These are phyloP conservation scores for Automeris io DNA, from an alignment of 2,888 invertebrate genomes.

Conservation along the genomic window DNA sequence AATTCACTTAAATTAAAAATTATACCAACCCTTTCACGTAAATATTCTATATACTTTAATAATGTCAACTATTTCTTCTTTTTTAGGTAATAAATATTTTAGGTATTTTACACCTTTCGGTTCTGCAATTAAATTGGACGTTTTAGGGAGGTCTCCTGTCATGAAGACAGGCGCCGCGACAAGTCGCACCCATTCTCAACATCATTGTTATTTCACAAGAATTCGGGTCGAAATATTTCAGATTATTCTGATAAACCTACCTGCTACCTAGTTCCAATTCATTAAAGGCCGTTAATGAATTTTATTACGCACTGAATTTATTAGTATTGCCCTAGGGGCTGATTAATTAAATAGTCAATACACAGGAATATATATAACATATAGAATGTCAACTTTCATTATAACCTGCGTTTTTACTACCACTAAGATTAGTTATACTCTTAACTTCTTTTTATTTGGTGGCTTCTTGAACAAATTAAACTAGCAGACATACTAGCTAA, in stretches of 20 bases:
- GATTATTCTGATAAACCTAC: conserved; percentile 31
- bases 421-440: not conserved
- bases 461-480: too few species aligned
- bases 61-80: too few species aligned
- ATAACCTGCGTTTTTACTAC: not conserved
- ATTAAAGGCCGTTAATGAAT: conserved; percentile 63
- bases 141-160: conserved; percentile 37
- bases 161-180: conserved; percentile 22
- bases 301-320: conserved; percentile 62
- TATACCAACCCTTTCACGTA: too few species aligned
- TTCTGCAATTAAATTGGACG: conserved; percentile 47
- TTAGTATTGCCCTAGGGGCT: conserved; percentile 35
- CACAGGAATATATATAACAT: conserved; percentile 36
- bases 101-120: conserved; percentile 32
- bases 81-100: conserved; percentile 20
- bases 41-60: too few species aligned
- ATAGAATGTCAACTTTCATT: conserved; percentile 10
- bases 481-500: too few species aligned
- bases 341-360: conserved; percentile 63
- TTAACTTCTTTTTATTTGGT: not conserved
- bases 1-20: too few species aligned
- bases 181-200: conserved; percentile 30
- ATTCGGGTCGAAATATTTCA: conserved; percentile 33
- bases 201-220: conserved; percentile 53
- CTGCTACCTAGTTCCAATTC: conserved; percentile 67